Percentiles rank a stretch among this genome's conserved stretches.
phyloP scores from a whole-genome alignment of 2,888 invertebrate species.

The Athalia rosae region DNA sequence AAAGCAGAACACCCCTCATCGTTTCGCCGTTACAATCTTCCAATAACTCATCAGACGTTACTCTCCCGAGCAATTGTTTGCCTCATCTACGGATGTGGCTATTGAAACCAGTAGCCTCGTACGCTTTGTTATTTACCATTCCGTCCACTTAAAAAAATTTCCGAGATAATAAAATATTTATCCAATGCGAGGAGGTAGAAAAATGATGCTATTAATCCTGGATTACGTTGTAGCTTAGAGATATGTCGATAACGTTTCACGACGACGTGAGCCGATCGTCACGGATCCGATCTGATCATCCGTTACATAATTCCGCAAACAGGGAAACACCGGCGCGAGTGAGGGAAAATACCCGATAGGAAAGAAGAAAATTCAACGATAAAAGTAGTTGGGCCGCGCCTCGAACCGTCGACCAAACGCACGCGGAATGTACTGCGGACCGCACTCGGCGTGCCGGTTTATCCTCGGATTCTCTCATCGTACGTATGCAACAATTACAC shows the following conservation, averaged over 20 bases:
- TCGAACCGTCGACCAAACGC: too few relatives aligned
- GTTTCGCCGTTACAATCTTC: background rate
- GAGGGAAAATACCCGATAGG: background rate
- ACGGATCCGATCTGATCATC: too few relatives aligned
- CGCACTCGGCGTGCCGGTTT: too few relatives aligned
- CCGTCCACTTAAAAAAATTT: background rate
- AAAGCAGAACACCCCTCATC: constrained; percentile 21
- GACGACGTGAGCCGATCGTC: too few relatives aligned
- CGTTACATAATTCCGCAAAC: background rate
- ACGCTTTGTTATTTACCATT: background rate
- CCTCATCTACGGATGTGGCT: background rate
- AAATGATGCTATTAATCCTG: too few relatives aligned
- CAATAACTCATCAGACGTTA: background rate
- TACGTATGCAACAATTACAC: too few relatives aligned
- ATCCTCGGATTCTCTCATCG: too few relatives aligned
- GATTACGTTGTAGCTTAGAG: too few relatives aligned
- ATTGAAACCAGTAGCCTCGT: too few relatives aligned
- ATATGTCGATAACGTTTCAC: too few relatives aligned
- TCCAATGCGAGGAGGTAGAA: too few relatives aligned
- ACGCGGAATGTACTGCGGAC: too few relatives aligned
- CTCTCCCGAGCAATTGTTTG: background rate
- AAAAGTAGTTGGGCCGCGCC: background rate
- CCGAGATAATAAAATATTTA: background rate
- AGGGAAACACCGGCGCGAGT: background rate
- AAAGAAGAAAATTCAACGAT: background rate